A percentile compares a stretch with the other conserved stretches of the same genome.
Evolutionary conservation across 2,888 invertebrate genomes (phyloP).

Genomic region (Cheilosia variabilis): DNA sequence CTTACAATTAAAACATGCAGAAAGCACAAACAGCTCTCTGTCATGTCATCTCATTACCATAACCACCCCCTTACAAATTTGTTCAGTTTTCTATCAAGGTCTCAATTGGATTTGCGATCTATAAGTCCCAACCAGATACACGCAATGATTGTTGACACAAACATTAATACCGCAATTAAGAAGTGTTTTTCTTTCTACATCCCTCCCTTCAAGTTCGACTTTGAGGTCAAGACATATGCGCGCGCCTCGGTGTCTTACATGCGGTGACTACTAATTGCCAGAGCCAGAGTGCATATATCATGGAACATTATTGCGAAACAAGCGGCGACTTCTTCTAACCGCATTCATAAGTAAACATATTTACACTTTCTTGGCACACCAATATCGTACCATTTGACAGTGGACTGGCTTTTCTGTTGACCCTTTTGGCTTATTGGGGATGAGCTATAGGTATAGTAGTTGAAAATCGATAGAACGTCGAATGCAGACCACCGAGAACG

Average conservation of each 20-base stretch:
- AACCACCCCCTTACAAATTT: neutral
- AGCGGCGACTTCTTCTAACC: neutral
- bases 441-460: neutral
- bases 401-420: neutral
- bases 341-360: constrained; percentile 30
- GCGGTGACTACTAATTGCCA: neutral
- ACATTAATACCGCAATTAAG: neutral
- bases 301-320: neutral
- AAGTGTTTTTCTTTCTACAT: neutral
- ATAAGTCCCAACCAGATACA: neutral
- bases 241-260: neutral
- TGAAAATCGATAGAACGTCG: constrained; percentile 17
- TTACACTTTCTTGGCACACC: constrained; percentile 18
- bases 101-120: too few species aligned
- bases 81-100: neutral
- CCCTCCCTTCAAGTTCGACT: neutral
- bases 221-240: neutral
- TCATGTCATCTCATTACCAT: too few species aligned
- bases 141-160: neutral
- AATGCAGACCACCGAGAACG: neutral
- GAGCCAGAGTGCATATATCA: neutral
- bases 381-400: neutral
- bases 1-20: neutral
- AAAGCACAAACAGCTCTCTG: too few species aligned
- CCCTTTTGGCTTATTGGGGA: constrained; percentile 22